phyloP scores from a whole-genome alignment of 2,797 vertebrate species.

The Alca torda region DNA sequence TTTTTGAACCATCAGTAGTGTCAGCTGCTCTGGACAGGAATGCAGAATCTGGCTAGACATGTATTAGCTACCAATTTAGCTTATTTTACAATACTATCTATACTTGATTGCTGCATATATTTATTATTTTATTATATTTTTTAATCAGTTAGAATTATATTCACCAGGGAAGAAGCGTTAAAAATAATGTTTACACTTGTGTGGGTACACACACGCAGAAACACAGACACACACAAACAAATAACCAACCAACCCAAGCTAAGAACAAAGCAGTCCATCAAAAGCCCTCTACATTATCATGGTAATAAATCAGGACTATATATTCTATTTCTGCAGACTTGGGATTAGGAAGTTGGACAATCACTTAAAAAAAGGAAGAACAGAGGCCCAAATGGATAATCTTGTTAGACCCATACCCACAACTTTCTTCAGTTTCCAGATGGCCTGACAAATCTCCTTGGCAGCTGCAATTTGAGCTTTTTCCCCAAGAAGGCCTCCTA shows the following conservation, averaged over 20 bases:
- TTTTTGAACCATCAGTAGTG: not conserved
- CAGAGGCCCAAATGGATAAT: conserved; percentile 9
- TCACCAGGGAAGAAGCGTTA: not conserved
- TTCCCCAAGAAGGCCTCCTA: conserved; percentile 89
- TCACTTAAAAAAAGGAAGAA: conserved; percentile 27
- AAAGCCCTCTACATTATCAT: conserved; percentile 16
- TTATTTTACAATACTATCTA: not conserved
- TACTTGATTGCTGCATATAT: not conserved
- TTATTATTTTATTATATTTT: not conserved
- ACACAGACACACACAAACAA: not conserved
- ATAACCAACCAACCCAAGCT: not conserved
- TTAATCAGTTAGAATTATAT: not conserved
- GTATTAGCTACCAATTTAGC: not conserved
- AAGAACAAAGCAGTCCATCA: conserved; percentile 11
- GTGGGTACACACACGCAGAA: not conserved
- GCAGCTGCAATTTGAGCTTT: conserved; percentile 91
- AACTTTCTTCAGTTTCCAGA: conserved; percentile 84
- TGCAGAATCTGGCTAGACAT: not conserved
- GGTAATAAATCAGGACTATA: not conserved
- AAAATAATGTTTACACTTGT: not conserved
- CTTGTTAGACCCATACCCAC: conserved; percentile 81
- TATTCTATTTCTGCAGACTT: not conserved
- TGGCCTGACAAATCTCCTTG: conserved; percentile 84
- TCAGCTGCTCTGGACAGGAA: not conserved
- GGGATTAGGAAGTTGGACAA: conserved; percentile 26